Evolutionary conservation across 2,888 invertebrate genomes (phyloP), one percentile per base, ranked within the genome.

Genomic region (Vandiemenella viatica): DNA sequence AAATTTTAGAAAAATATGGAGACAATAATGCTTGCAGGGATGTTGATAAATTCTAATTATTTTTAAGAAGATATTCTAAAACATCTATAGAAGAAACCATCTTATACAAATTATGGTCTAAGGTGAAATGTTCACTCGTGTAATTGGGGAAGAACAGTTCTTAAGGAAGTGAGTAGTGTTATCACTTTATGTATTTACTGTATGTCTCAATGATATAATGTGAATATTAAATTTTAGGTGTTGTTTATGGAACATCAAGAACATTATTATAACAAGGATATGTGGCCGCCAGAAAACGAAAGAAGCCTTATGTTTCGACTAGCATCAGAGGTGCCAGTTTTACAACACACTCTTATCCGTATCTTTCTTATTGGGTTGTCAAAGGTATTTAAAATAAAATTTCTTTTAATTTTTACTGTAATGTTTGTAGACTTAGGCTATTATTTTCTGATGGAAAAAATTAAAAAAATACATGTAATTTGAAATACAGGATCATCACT

Each of bases 251-350:
- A 88, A 57, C 74, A 77, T 49, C 75, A 79, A 0, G 90, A 90
- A 53, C 76, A 80, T 50, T 90, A 90, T 68, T 83, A 80, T 60
- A 86, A 86, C 64, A 70, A 83, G 65, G 74, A 75, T 56, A 69
- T 67, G 55, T 95, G 93, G 90, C 92, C 92, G 1, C 82, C 88
- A 0, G 96, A 97, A 67, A 79, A 80, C 7, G 95, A 96, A 59
- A 74, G 93, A 56, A 77, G 78, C 21, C 67, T 80, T 42, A 77
- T 85, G 48, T 72, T 90, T 61, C 74, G 92, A 19, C 68, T 92
- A 49, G 84, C 87, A 49, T 82, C 85, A 26, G 95, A 96, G 66
- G 84, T 89, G 15, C 95, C 93, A 1, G 72, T 95, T 42, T 74
- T 81, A 32, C 89, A 95, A 68, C 84, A 83, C 58, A 88, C 91